phyloP scores from a whole-genome alignment of 2,113 vertebrate genomes.

The Takifugu flavidus region DNA sequence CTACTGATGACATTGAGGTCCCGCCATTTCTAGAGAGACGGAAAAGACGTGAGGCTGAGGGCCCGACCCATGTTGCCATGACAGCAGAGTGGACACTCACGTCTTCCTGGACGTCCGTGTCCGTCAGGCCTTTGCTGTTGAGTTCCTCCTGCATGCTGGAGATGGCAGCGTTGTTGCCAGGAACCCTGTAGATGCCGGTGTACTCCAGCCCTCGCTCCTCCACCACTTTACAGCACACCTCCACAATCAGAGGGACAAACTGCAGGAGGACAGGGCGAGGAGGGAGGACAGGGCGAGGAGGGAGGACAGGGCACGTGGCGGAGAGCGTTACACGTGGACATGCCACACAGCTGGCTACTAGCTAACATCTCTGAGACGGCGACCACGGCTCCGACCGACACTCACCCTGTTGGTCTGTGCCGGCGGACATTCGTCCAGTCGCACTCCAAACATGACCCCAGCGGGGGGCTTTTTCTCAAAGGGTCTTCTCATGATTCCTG shows the following conservation, averaged over 20 bases:
- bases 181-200: conserved; percentile 97
- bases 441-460: conserved; percentile 90
- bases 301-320: too few relatives aligned
- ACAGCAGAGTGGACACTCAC: conserved; percentile 51
- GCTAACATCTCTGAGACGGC: neutral
- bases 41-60: neutral
- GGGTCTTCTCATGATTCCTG: conserved; percentile 91
- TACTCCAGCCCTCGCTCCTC: conserved; percentile 97
- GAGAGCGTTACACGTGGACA: too few relatives aligned
- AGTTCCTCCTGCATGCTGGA: conserved; percentile 98
- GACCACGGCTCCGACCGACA: neutral
- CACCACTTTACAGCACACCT: conserved; percentile 96
- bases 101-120: conserved; percentile 89
- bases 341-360: too few relatives aligned
- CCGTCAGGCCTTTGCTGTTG: conserved; percentile 88
- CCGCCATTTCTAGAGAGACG: conserved; percentile 88
- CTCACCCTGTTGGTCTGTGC: conserved; percentile 88
- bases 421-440: conserved; percentile 93
- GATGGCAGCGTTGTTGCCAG: conserved; percentile 96
- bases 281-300: conserved; percentile 13
- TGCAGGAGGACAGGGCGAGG: conserved; percentile 53
- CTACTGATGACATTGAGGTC: conserved; percentile 98
- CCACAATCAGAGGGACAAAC: conserved; percentile 97
- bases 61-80: neutral
- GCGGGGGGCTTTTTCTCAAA: conserved; percentile 90